A percentile compares a stretch with the other conserved stretches of the same genome.
phyloP scores from a whole-genome alignment of 1,140 invertebrate genomes.

The Drosophila orena region DNA sequence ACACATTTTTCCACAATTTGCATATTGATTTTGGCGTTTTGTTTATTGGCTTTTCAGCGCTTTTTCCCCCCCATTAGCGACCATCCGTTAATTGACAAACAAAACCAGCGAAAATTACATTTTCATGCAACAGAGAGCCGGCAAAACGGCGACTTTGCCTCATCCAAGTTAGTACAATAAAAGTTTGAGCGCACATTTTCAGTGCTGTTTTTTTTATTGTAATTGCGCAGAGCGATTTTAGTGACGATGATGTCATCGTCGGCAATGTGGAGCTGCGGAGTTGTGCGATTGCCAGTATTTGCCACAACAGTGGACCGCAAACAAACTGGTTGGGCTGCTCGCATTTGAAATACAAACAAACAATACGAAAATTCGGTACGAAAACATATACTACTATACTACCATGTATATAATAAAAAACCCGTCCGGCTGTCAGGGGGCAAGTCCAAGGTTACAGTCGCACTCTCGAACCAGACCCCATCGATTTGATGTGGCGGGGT shows the following conservation, averaged over 20 bases:
- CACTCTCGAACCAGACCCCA: slow-evolving; percentile 15
- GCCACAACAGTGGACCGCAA: slow-evolving; percentile 23
- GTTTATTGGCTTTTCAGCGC: slow-evolving; percentile 65
- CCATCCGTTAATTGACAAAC: slow-evolving; percentile 52
- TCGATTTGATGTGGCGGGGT: slow-evolving; percentile 46
- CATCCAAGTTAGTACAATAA: slow-evolving; percentile 47
- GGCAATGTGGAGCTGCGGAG: slow-evolving; percentile 29
- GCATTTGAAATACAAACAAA: slow-evolving; percentile 61
- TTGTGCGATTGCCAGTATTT: slow-evolving; percentile 44
- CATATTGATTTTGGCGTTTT: slow-evolving; percentile 75
- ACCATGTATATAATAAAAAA: slow-evolving; percentile 1
- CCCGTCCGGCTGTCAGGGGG: slow-evolving; percentile 35
- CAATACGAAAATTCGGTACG: slow-evolving; percentile 34
- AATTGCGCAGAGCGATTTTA: slow-evolving; percentile 74
- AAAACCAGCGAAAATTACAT: slow-evolving; percentile 48
- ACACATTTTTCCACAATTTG: slow-evolving; percentile 61
- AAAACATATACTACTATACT: slow-evolving; percentile 2
- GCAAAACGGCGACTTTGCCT: slow-evolving; percentile 15
- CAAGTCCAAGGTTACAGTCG: slow-evolving; percentile 73
- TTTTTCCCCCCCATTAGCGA: slow-evolving; percentile 49
- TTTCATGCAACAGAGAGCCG: slow-evolving; percentile 51
- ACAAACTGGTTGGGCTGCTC: slow-evolving; percentile 64
- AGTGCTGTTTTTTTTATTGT: slow-evolving; percentile 69
- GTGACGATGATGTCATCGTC: slow-evolving; percentile 64
- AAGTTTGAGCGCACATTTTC: slow-evolving; percentile 58